Conservation (phyloP, 2,888 invertebrate genomes). For the Stenurella melanura region DNA sequence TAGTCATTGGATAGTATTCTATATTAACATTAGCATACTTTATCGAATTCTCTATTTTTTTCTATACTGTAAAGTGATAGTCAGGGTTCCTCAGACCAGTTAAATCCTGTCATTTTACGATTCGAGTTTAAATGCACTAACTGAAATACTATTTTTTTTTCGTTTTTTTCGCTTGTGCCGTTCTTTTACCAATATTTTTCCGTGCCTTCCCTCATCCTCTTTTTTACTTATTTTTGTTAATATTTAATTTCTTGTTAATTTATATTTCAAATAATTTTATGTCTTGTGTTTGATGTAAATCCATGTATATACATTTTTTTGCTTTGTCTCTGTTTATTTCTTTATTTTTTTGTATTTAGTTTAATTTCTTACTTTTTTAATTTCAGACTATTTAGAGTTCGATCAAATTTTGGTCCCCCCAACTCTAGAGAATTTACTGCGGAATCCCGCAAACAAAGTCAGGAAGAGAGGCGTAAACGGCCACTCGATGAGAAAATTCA, state of each 20-base stretch:
- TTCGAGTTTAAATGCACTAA: too few species aligned
- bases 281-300: not conserved
- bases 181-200: too few species aligned
- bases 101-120: too few species aligned
- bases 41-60: too few species aligned
- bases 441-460: constrained; percentile 53
- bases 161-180: too few species aligned
- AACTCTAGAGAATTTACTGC: constrained; percentile 55
- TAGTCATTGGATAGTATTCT: too few species aligned
- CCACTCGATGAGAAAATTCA: constrained; percentile 61
- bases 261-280: not conserved
- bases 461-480: constrained; percentile 58
- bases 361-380: constrained; percentile 44
- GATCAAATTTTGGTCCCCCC: constrained; percentile 68
- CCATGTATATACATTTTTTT: not conserved
- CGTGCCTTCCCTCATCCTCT: too few species aligned
- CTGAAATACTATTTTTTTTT: too few species aligned
- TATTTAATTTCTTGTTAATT: not conserved
- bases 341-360: constrained; percentile 32
- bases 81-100: too few species aligned
- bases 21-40: too few species aligned
- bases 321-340: constrained; percentile 25
- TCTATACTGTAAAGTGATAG: too few species aligned
- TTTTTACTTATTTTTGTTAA: too few species aligned
- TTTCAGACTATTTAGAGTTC: constrained; percentile 69